Evolutionary conservation across 2,888 invertebrate genomes (phyloP).

Genomic region (Amphipoea lucens): DNA sequence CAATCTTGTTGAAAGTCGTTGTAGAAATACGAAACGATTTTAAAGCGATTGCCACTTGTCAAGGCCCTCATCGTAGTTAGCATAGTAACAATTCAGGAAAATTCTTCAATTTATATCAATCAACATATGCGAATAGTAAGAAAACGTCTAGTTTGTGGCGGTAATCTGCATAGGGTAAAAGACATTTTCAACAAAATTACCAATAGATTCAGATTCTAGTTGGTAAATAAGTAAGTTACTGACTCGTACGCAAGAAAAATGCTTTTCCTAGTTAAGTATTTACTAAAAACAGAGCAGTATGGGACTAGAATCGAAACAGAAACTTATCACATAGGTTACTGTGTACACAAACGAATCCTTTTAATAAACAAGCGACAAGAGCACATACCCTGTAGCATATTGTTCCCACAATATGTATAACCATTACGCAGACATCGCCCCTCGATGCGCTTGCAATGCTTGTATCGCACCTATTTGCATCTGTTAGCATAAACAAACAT

Average conservation of each 20-base stretch:
- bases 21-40: not conserved
- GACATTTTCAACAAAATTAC: not conserved
- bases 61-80: not conserved
- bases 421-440: not conserved
- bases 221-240: not conserved
- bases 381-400: not conserved
- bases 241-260: not conserved
- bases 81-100: not conserved
- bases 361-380: not conserved
- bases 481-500: conserved; percentile 8
- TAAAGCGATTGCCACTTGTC: not conserved
- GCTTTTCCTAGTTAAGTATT: not conserved
- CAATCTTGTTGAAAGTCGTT: not conserved
- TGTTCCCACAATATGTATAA: conserved; percentile 5
- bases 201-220: not conserved
- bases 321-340: not conserved
- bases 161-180: not conserved
- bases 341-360: not conserved
- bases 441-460: not conserved
- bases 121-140: not conserved
- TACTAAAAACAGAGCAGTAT: not conserved
- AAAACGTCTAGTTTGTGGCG: not conserved
- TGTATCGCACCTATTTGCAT: conserved; percentile 21
- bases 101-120: not conserved
- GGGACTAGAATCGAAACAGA: not conserved